These are phyloP conservation scores for Beris morrisii DNA, from an alignment of 2,888 invertebrate species.

Conservation along the genomic window DNA sequence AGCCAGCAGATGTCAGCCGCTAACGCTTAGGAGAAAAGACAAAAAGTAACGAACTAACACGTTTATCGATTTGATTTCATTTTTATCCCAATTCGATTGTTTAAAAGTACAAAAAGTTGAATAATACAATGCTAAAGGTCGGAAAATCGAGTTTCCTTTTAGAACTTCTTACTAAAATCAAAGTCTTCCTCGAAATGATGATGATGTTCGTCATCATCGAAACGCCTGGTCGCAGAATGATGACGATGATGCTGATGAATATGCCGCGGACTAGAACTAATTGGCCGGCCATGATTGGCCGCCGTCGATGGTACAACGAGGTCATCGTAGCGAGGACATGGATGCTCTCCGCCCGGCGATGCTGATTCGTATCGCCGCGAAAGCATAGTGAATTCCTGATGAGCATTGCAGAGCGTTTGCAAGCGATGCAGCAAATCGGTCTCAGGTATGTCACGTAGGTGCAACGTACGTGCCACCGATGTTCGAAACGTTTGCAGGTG, in stretches of 20 bases:
- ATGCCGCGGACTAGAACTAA: slow-evolving; percentile 41
- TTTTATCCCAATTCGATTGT: too few species aligned
- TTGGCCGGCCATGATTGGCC: slow-evolving; percentile 50
- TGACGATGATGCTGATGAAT: slow-evolving; percentile 12
- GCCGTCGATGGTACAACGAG: slow-evolving; percentile 43
- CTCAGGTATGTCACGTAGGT: slow-evolving; percentile 73
- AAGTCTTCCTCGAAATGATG: slow-evolving; percentile 20
- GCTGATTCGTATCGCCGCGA: slow-evolving; percentile 70
- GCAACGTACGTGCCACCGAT: slow-evolving; percentile 72
- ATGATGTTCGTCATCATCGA: slow-evolving; percentile 18
- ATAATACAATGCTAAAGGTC: too few species aligned
- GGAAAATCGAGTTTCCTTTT: background rate
- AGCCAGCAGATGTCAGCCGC: too few species aligned
- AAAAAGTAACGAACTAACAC: too few species aligned
- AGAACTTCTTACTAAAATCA: slow-evolving; percentile 25
- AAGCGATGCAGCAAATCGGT: slow-evolving; percentile 76
- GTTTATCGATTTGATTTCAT: too few species aligned
- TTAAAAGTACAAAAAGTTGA: too few species aligned
- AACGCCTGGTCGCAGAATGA: slow-evolving; percentile 7
- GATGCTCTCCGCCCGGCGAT: slow-evolving; percentile 51
- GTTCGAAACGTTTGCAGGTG: slow-evolving; percentile 77
- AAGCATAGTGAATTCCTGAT: slow-evolving; percentile 82
- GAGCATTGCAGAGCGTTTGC: slow-evolving; percentile 82
- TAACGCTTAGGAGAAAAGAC: too few species aligned
- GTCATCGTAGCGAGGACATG: slow-evolving; percentile 52